phyloP scores from a whole-genome alignment of 2,113 vertebrate genomes.

The Syngnathus scovelli region DNA sequence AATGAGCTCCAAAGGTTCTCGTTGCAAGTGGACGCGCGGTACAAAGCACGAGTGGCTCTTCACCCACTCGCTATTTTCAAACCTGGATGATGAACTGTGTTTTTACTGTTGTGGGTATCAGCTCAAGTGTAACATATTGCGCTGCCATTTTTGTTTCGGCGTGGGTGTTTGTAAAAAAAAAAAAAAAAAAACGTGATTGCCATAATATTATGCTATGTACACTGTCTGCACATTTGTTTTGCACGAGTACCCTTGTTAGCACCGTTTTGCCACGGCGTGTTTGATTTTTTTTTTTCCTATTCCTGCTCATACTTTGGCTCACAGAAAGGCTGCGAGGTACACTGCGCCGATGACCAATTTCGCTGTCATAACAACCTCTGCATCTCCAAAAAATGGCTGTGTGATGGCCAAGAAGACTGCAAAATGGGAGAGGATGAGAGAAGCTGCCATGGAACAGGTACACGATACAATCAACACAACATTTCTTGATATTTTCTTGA shows the following conservation, averaged over 20 bases:
- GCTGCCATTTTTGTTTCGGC: background rate
- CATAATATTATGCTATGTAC: background rate
- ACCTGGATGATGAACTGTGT: background rate
- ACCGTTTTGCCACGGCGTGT: background rate
- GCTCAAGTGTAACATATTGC: background rate
- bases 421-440: slow-evolving; percentile 92
- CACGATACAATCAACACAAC: background rate
- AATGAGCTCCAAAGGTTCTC: background rate
- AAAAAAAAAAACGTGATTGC: background rate
- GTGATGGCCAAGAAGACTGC: slow-evolving; percentile 93
- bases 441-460: slow-evolving; percentile 82
- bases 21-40: background rate
- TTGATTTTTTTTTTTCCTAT: background rate
- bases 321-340: slow-evolving; percentile 89
- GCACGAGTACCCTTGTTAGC: background rate
- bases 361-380: slow-evolving; percentile 90
- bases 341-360: slow-evolving; percentile 89
- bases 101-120: background rate
- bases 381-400: slow-evolving; percentile 87
- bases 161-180: background rate
- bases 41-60: background rate
- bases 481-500: background rate
- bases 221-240: background rate
- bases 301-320: slow-evolving; percentile 5
- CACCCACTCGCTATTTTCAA: slow-evolving; percentile 8